A percentile compares a stretch with the other conserved stretches of the same genome.
Evolutionary conservation across 2,797 vertebrate species (phyloP).

Genomic region (Premnoplex brunnescens): DNA sequence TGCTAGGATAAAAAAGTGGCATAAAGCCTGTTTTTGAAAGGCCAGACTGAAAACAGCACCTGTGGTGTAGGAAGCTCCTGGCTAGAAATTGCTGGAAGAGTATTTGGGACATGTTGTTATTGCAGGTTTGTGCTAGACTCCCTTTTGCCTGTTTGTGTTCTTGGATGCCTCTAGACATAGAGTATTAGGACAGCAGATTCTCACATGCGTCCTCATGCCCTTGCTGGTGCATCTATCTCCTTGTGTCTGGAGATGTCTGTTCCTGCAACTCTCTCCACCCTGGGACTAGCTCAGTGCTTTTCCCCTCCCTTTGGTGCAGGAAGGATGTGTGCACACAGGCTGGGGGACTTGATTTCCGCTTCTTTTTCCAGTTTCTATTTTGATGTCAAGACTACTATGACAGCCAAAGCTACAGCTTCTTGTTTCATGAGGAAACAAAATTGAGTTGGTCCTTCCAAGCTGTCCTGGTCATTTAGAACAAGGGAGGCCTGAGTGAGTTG

Average conservation of each 20-base stretch:
- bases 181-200: neutral
- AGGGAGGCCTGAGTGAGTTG: neutral
- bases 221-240: neutral
- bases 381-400: neutral
- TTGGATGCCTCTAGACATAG: neutral
- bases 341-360: neutral
- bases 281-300: neutral
- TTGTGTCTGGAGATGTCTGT: neutral
- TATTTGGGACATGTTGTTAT: neutral
- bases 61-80: neutral
- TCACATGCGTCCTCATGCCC: neutral
- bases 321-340: neutral
- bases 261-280: neutral
- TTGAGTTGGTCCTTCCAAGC: neutral
- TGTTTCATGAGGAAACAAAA: neutral
- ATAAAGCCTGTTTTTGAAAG: neutral
- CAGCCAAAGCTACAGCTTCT: neutral
- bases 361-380: neutral
- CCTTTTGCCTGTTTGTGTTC: neutral
- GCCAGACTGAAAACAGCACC: slow-evolving; percentile 6
- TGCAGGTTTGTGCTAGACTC: neutral
- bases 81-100: neutral
- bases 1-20: neutral
- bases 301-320: neutral
- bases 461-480: neutral